A percentile compares a stretch with the other conserved stretches of the same genome.
Evolutionary conservation across 2,888 invertebrate species (phyloP).

Genomic region (Macrosoma leucophasiata): DNA sequence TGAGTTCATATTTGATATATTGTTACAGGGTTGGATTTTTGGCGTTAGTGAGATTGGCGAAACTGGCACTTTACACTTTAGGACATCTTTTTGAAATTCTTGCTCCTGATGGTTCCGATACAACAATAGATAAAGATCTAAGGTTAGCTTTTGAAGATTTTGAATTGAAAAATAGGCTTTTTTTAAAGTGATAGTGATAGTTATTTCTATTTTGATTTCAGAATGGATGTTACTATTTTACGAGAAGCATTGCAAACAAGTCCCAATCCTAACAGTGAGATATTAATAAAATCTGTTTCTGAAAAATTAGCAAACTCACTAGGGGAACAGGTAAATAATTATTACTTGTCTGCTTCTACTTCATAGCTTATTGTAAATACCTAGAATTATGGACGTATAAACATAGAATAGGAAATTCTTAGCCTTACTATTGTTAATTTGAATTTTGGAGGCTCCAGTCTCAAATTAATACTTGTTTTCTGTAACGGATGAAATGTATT

Average conservation of each 20-base stretch:
- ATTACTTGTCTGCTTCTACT: not conserved
- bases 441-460: no score
- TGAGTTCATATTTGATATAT: no score
- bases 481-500: no score
- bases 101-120: conserved; percentile 68
- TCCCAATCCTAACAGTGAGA: conserved; percentile 89
- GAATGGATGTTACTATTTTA: conserved; percentile 77
- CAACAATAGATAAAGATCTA: conserved; percentile 53
- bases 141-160: no score
- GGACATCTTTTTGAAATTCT: conserved; percentile 84
- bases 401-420: no score
- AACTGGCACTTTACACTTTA: conserved; percentile 90
- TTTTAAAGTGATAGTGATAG: no score
- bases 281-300: conserved; percentile 88
- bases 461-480: no score
- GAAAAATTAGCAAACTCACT: conserved; percentile 88
- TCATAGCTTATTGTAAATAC: no score
- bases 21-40: conserved; percentile 86
- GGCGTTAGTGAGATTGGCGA: conserved; percentile 90
- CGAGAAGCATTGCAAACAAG: conserved; percentile 90
- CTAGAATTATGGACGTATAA: no score
- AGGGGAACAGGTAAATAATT: conserved; percentile 80
- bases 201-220: no score
- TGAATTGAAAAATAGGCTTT: no score
- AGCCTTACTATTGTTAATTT: no score